Base-by-base conservation (phyloP, 1,140 invertebrate species). In the Drosophila insularis region DNA sequence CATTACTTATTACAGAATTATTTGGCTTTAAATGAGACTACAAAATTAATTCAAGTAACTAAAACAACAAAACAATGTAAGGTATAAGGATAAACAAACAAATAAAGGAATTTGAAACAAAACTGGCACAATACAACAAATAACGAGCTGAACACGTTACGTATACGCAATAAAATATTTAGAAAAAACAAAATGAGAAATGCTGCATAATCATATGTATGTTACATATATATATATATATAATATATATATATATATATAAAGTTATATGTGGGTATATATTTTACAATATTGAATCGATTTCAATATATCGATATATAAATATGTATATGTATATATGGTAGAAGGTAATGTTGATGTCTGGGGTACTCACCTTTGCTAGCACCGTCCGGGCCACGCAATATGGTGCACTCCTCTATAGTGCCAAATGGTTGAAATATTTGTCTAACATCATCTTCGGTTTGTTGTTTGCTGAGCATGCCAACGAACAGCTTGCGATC, bases 381-480 rank as follows among this genome's bases (percentile, higher is more conserved):
- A 72, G 96, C 95, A 89, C 98, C 97, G 95, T 99, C 98, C 73
- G 98, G 98, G 90, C 98, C 98, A 87, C 98, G 95, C 69, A 99
- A 95, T 92, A 99, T 98, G 71, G 98, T 99, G 92, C 98, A 99
- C 95, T 99, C 98, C 93, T 99, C 98, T 95, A 99, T 99, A 92
- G 95, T 96, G 87, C 99, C 99, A 93, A 97, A 99, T 71, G 97
- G 96, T 91, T 97, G 95, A 94, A 99, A 99, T 91, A 99, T 94
- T 93, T 98, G 96, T 93, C 97, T 95, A 78, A 99, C 97, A 96
- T 99, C 98, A 91, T 99, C 98, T 95, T 99, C 99, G 81, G 96
- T 98, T 93, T 99, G 98, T 94, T 99, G 97, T 94, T 99, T 99
- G 94, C 98, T 99, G 92, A 99, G 97, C 98, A 99, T 99, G 92